A percentile compares a stretch with the other conserved stretches of the same genome.
phyloP scores from a whole-genome alignment of 1,140 invertebrate species.

The Doryteuthis pealeii region DNA sequence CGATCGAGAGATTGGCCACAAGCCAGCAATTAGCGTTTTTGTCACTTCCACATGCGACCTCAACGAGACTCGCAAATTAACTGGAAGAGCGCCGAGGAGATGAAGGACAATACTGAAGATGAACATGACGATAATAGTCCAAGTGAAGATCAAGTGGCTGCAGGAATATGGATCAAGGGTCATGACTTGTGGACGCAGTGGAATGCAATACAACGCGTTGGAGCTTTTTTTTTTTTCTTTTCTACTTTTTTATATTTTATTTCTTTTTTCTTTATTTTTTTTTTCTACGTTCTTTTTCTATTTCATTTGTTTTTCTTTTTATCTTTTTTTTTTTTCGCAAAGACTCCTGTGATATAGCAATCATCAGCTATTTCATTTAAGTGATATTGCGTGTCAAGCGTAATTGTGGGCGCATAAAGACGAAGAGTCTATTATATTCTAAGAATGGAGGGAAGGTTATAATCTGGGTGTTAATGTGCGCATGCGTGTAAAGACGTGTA shows the following conservation, averaged over 20 bases:
- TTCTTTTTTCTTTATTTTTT: too few relatives aligned
- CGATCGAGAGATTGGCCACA: background rate
- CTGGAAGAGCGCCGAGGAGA: constrained; percentile 11
- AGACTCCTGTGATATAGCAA: constrained; percentile 18
- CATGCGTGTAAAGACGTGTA: background rate
- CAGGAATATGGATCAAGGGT: too few relatives aligned
- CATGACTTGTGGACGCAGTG: too few relatives aligned
- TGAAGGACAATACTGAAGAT: background rate
- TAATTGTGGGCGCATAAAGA: constrained; percentile 3
- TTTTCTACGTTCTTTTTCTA: too few relatives aligned
- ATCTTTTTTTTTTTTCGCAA: constrained; percentile 6
- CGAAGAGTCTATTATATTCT: background rate
- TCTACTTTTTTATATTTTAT: constrained; percentile 2
- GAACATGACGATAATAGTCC: too few relatives aligned
- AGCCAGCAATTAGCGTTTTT: background rate
- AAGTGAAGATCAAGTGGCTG: too few relatives aligned
- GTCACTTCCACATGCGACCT: background rate
- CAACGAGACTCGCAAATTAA: background rate
- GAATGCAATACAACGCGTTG: background rate
- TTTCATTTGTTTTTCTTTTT: constrained; percentile 9
- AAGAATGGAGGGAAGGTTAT: too few relatives aligned
- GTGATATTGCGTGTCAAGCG: constrained; percentile 21
- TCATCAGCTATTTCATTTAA: constrained; percentile 19
- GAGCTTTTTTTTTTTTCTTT: constrained; percentile 20
- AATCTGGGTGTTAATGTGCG: background rate